Conservation (phyloP, 1,140 invertebrate genomes). For the Stenopsyche tienmushanensis region DNA sequence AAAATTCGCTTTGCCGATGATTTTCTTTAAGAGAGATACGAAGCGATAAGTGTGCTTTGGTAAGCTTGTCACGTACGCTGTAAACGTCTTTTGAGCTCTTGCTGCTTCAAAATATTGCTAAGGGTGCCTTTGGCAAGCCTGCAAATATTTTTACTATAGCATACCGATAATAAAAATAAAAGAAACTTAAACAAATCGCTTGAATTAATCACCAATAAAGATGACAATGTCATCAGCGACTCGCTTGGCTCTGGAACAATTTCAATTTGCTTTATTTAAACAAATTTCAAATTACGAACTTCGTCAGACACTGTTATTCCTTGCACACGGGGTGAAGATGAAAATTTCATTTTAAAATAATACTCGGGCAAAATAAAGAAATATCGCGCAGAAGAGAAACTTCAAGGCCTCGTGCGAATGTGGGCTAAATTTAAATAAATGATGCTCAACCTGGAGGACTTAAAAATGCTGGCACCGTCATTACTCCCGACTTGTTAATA, state of each 20-base stretch:
- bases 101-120: conserved; percentile 27
- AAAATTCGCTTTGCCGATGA: conserved; percentile 20
- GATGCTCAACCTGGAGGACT: background rate
- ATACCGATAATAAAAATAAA: conserved; percentile 23
- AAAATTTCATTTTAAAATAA: too few relatives aligned
- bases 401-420: background rate
- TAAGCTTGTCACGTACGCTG: conserved; percentile 26
- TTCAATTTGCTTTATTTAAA: too few relatives aligned
- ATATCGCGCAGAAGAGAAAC: too few relatives aligned
- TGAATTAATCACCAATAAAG: background rate
- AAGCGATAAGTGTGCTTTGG: conserved; percentile 17
- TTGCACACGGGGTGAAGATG: too few relatives aligned
- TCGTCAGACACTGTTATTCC: too few relatives aligned
- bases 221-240: too few relatives aligned
- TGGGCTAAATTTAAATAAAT: background rate
- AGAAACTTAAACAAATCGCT: conserved; percentile 11
- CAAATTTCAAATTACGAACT: too few relatives aligned
- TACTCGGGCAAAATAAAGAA: too few relatives aligned
- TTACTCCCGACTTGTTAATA: background rate
- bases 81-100: conserved; percentile 30
- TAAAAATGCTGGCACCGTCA: background rate
- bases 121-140: conserved; percentile 15
- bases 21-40: conserved; percentile 8
- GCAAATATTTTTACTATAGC: conserved; percentile 23
- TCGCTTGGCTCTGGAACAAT: too few relatives aligned